Evolutionary conservation across 1,140 invertebrate species (phyloP).

Genomic region (Eumaeus atala): DNA sequence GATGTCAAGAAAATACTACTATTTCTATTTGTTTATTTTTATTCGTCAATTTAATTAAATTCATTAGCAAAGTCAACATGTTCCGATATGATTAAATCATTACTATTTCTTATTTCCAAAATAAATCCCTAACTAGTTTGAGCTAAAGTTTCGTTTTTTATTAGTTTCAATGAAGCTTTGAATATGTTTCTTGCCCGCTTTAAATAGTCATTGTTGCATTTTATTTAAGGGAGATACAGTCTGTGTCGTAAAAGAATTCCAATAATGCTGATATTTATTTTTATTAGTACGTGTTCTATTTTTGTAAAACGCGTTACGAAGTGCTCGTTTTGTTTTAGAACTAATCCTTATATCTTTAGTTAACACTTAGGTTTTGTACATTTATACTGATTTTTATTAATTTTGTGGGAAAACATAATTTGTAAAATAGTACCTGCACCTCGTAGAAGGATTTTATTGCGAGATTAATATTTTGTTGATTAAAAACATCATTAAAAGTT

Average conservation of each 20-base stretch:
- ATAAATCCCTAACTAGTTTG: neutral
- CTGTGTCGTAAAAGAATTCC: neutral
- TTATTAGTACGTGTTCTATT: neutral
- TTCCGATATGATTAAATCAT: neutral
- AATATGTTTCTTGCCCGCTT: neutral
- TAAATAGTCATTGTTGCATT: neutral
- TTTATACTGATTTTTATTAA: neutral
- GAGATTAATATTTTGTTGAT: neutral
- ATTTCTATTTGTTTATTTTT: neutral
- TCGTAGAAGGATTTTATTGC: neutral
- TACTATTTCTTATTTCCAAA: neutral
- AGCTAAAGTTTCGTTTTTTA: neutral
- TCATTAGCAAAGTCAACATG: slow-evolving; percentile 9
- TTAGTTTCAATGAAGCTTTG: neutral
- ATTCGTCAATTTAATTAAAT: slow-evolving; percentile 1
- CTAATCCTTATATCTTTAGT: neutral
- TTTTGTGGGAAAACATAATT: slow-evolving; percentile 3
- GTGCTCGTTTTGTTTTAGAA: neutral
- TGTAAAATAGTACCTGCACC: neutral
- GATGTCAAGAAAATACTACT: neutral
- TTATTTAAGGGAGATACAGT: neutral
- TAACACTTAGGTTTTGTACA: neutral
- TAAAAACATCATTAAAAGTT: slow-evolving; percentile 4
- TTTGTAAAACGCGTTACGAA: neutral
- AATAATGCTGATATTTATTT: neutral